These are phyloP conservation scores for Glaucopsyche alexis DNA, from an alignment of 2,888 invertebrate species.

Conservation along the genomic window DNA sequence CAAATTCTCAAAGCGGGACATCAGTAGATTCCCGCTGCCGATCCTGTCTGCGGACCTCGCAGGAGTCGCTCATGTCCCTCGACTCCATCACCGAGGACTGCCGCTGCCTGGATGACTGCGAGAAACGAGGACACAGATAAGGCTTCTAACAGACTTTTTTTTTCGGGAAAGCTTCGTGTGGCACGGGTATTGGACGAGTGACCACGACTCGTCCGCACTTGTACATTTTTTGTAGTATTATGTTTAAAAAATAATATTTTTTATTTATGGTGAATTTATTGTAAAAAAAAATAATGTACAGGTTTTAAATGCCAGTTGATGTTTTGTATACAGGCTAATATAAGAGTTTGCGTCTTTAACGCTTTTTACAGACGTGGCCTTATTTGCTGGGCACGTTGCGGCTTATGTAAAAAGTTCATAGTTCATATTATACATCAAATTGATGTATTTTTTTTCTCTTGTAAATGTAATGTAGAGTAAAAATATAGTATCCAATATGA, in stretches of 20 bases:
- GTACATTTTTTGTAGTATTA: constrained; percentile 31
- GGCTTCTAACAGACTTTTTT: neutral
- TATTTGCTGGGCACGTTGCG: constrained; percentile 31
- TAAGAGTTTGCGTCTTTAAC: constrained; percentile 29
- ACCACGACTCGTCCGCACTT: constrained; percentile 28
- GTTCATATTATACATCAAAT: constrained; percentile 44
- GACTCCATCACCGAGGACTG: constrained; percentile 74
- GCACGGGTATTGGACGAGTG: constrained; percentile 30
- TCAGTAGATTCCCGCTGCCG: constrained; percentile 68
- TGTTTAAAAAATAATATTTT: constrained; percentile 25
- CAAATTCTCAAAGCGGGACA: constrained; percentile 67
- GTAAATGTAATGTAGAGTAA: constrained; percentile 32
- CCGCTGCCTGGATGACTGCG: constrained; percentile 57
- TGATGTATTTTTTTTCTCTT: constrained; percentile 44
- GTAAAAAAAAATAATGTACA: constrained; percentile 38
- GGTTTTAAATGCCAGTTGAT: constrained; percentile 39
- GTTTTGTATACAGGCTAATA: constrained; percentile 35
- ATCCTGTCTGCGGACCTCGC: constrained; percentile 64
- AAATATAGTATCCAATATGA: constrained; percentile 34
- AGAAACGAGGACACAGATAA: constrained; percentile 55
- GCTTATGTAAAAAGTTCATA: constrained; percentile 34
- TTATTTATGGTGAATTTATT: constrained; percentile 32
- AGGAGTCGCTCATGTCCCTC: constrained; percentile 71
- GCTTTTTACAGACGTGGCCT: constrained; percentile 30
- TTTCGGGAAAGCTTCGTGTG: constrained; percentile 27